Conservation (phyloP, 2,113 vertebrate genomes). For the Coreoperca whiteheadi region DNA sequence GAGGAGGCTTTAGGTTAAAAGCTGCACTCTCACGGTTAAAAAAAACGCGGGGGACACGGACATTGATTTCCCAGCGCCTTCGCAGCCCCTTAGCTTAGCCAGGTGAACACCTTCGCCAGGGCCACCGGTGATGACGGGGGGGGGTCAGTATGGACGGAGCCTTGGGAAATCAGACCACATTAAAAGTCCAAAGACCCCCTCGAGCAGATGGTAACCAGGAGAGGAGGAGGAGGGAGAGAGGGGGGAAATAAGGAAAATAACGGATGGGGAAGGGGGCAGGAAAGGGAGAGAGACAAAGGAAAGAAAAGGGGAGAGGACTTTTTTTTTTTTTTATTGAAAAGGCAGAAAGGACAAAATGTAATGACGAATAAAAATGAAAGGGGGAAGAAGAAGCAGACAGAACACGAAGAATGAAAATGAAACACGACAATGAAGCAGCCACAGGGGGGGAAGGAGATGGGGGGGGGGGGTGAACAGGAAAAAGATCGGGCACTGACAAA, state of each 20-base stretch:
- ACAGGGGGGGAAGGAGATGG: neutral
- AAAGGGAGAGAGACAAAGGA: conserved; percentile 12
- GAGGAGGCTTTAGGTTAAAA: no score
- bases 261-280: neutral
- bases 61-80: conserved; percentile 49
- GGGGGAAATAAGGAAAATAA: neutral
- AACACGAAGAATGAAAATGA: neutral
- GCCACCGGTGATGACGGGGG: conserved; percentile 35
- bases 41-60: conserved; percentile 4
- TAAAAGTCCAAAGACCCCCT: conserved; percentile 61
- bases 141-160: conserved; percentile 41
- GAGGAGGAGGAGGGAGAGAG: neutral
- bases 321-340: neutral
- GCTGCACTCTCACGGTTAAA: neutral
- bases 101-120: conserved; percentile 60
- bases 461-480: no score
- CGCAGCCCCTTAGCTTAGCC: conserved; percentile 26
- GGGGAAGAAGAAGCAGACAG: neutral
- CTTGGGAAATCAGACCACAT: conserved; percentile 71
- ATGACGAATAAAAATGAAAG: neutral
- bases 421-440: neutral
- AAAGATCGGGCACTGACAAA: no score
- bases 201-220: conserved; percentile 37
- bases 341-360: neutral
- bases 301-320: neutral